Percentiles rank a stretch among this genome's conserved stretches.
Conservation (phyloP, 1,140 invertebrate genomes). For the Batillaria attramentaria region DNA sequence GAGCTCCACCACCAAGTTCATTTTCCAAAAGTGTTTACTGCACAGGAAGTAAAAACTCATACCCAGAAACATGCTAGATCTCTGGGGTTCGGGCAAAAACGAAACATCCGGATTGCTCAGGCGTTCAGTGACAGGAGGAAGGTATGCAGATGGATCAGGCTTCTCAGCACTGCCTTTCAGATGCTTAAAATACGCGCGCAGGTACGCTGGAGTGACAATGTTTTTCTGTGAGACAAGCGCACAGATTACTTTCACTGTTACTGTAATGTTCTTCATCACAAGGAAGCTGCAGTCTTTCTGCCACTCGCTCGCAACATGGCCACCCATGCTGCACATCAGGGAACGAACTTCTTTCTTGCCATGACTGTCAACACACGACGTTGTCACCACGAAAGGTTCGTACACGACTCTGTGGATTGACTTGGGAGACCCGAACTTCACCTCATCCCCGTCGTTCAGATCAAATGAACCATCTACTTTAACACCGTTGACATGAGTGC, state of each 20-base stretch:
- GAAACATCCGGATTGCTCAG: slow-evolving; percentile 75
- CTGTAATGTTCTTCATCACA: slow-evolving; percentile 78
- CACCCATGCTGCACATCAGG: slow-evolving; percentile 63
- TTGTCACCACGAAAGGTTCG: slow-evolving; percentile 66
- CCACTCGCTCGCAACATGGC: slow-evolving; percentile 71
- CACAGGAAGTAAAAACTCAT: slow-evolving; percentile 78
- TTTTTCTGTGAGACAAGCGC: slow-evolving; percentile 77
- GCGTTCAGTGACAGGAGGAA: slow-evolving; percentile 75
- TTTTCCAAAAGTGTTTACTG: slow-evolving; percentile 69
- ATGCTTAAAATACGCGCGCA: slow-evolving; percentile 74
- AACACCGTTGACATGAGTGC: slow-evolving; percentile 67
- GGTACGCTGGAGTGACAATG: slow-evolving; percentile 78
- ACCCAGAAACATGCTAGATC: slow-evolving; percentile 75
- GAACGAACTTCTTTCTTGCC: slow-evolving; percentile 59
- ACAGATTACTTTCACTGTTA: slow-evolving; percentile 80
- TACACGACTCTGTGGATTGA: slow-evolving; percentile 64
- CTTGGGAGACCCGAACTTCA: slow-evolving; percentile 71
- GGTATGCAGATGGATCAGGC: slow-evolving; percentile 73
- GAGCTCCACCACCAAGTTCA: slow-evolving; percentile 58
- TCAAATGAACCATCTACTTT: slow-evolving; percentile 49
- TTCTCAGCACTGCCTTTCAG: slow-evolving; percentile 64
- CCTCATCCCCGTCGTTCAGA: slow-evolving; percentile 63
- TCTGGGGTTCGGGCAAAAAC: slow-evolving; percentile 73
- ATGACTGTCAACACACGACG: slow-evolving; percentile 61
- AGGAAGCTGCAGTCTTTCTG: slow-evolving; percentile 75